Evolutionary conservation across 2,888 invertebrate species (phyloP).

Genomic region (Ennomos quercinarius): DNA sequence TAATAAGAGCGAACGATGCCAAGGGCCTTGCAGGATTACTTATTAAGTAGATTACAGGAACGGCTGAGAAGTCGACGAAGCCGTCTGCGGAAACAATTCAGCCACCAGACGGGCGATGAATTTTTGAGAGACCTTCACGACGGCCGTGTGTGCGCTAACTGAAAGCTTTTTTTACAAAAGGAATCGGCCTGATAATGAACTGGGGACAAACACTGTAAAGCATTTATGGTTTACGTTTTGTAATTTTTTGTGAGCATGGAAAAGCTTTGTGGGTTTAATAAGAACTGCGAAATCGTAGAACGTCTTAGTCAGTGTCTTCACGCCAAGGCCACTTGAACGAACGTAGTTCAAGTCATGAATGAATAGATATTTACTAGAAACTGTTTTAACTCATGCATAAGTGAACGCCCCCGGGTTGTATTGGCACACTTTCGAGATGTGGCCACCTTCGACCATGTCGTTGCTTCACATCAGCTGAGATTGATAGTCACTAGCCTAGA

Average conservation of each 20-base stretch:
- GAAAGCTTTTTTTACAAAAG: constrained; percentile 70
- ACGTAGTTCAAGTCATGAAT: no score
- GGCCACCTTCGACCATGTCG: no score
- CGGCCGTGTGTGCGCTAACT: constrained; percentile 67
- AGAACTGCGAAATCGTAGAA: no score
- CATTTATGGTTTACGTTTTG: constrained; percentile 24
- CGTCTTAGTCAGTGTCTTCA: no score
- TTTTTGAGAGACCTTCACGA: constrained; percentile 81
- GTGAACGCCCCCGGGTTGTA: no score
- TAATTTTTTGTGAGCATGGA: constrained; percentile 18
- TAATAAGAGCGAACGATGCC: constrained; percentile 44
- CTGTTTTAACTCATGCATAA: no score
- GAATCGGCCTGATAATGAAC: constrained; percentile 76
- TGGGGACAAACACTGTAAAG: constrained; percentile 43
- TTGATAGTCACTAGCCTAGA: no score
- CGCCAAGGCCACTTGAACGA: no score
- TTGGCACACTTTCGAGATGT: no score
- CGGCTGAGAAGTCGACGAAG: constrained; percentile 55
- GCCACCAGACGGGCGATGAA: constrained; percentile 81
- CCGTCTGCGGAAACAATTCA: constrained; percentile 69
- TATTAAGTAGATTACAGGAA: constrained; percentile 77
- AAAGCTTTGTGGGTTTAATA: no score
- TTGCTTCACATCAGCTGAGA: no score
- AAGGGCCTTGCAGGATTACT: constrained; percentile 64
- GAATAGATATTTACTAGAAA: no score